phyloP scores from a whole-genome alignment of 2,113 vertebrate species.

The Albula glossodonta region DNA sequence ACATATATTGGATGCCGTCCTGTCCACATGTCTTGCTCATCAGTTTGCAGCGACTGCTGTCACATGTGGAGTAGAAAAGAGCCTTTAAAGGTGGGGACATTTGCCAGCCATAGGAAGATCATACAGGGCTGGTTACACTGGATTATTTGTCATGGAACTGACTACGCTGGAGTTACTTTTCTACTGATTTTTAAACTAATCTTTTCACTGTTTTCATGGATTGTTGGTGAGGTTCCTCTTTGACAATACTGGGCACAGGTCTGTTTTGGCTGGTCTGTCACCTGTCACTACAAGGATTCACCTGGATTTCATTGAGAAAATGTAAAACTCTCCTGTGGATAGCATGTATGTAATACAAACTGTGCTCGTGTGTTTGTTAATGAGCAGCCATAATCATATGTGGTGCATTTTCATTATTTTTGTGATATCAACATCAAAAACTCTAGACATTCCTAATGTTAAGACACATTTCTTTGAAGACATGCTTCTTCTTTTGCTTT shows the following conservation, averaged over 20 bases:
- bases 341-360: neutral
- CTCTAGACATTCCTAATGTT: neutral
- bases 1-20: constrained; percentile 67
- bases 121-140: neutral
- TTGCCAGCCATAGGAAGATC: neutral
- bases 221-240: neutral
- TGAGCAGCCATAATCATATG: neutral
- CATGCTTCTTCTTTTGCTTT: neutral
- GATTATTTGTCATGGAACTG: neutral
- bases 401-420: neutral
- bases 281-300: neutral
- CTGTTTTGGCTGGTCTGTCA: neutral
- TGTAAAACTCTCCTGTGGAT: neutral
- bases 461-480: neutral
- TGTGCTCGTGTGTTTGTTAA: neutral
- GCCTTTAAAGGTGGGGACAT: neutral
- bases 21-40: constrained; percentile 33
- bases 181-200: neutral
- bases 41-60: constrained; percentile 30
- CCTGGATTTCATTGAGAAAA: neutral
- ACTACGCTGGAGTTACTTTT: neutral
- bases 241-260: neutral
- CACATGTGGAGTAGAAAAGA: constrained; percentile 41
- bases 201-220: neutral
- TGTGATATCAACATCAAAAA: neutral